Conservation (phyloP, 2,113 vertebrate species). For the Cephalopholis sonnerati region DNA sequence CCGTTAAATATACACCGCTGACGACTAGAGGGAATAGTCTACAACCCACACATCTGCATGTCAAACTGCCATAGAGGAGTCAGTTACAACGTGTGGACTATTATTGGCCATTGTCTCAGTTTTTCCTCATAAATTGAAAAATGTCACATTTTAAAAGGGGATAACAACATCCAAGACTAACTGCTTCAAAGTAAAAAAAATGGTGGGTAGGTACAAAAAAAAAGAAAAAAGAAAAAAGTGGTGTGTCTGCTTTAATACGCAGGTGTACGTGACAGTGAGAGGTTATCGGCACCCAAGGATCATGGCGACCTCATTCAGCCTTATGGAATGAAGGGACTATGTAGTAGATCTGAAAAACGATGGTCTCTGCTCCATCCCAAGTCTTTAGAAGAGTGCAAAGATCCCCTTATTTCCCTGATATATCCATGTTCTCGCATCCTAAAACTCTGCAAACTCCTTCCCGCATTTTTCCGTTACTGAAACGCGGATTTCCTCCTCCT, state of each 20-base stretch:
- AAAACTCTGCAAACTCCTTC: conserved; percentile 99
- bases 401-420: conserved; percentile 90
- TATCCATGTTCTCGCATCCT: conserved; percentile 87
- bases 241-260: conserved; percentile 90
- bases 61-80: conserved; percentile 86
- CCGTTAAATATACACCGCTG: conserved; percentile 71
- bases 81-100: conserved; percentile 83
- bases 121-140: conserved; percentile 82
- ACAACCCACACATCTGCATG: conserved; percentile 84
- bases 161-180: conserved; percentile 87
- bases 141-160: conserved; percentile 84
- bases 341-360: conserved; percentile 90
- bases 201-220: conserved; percentile 69
- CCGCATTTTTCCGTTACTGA: conserved; percentile 98
- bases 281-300: conserved; percentile 91
- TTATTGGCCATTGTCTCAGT: conserved; percentile 75
- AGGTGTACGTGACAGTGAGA: conserved; percentile 90
- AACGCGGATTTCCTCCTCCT: conserved; percentile 98
- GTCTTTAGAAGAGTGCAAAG: conserved; percentile 96
- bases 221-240: conserved; percentile 84
- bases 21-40: conserved; percentile 85
- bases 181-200: conserved; percentile 79
- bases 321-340: conserved; percentile 96
- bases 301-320: conserved; percentile 92
- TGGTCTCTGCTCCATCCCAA: conserved; percentile 92